These are phyloP conservation scores for Lepidocolaptes lacrymiger DNA, from an alignment of 2,797 vertebrate species.

Conservation along the genomic window DNA sequence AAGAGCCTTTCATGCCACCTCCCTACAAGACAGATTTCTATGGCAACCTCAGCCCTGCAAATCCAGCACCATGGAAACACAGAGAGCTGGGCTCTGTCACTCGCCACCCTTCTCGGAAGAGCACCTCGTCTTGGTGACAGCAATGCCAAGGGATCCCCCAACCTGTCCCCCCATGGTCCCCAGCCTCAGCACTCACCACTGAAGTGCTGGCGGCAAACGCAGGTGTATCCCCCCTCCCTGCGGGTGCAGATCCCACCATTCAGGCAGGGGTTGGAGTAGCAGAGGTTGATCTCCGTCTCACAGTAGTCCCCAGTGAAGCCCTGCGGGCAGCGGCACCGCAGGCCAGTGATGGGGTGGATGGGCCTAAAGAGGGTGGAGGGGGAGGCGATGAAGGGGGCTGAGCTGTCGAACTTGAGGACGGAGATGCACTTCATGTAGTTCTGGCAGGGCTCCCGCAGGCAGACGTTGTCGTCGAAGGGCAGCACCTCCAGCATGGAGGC, in stretches of 20 bases:
- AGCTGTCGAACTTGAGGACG: slow-evolving; percentile 95
- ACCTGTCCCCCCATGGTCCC: fast-evolving
- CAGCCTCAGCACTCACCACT: slow-evolving; percentile 81
- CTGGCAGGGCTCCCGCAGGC: slow-evolving; percentile 95
- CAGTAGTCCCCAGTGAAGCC: slow-evolving; percentile 98
- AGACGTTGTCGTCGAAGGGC: slow-evolving; percentile 97
- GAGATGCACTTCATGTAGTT: slow-evolving; percentile 99
- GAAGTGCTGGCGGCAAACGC: slow-evolving; percentile 91
- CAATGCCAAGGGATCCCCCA: fast-evolving
- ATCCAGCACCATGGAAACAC: slow-evolving; percentile 14
- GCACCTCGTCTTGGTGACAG: fast-evolving
- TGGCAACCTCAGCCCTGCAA: slow-evolving; percentile 17
- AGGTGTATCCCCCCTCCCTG: slow-evolving; percentile 94
- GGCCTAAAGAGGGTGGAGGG: slow-evolving; percentile 93
- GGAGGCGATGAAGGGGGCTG: slow-evolving; percentile 94
- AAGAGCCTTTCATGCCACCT: not conserved
- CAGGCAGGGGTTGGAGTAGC: slow-evolving; percentile 96
- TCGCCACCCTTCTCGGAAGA: not conserved
- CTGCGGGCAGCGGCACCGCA: slow-evolving; percentile 94
- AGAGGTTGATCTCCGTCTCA: slow-evolving; percentile 96
- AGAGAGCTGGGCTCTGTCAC: not conserved
- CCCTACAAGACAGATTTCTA: slow-evolving; percentile 9
- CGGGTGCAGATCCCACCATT: slow-evolving; percentile 91
- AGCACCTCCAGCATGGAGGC: slow-evolving; percentile 95
- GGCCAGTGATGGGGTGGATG: slow-evolving; percentile 94